Evolutionary conservation across 2,113 vertebrate species (phyloP).

Genomic region (Dicaeum eximium): DNA sequence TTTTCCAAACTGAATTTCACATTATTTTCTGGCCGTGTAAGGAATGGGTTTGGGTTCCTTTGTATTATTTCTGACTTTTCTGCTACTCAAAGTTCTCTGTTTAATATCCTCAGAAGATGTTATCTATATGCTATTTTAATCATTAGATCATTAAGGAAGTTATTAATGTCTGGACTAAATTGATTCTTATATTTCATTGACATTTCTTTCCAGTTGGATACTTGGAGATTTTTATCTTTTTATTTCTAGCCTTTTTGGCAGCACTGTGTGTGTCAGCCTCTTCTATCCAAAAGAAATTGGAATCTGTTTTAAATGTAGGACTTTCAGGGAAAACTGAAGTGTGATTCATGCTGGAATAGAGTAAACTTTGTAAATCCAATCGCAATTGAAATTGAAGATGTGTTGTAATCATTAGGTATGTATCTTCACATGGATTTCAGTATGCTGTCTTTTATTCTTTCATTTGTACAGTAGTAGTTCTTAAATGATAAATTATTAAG

Average conservation of each 20-base stretch:
- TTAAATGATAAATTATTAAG: slow-evolving; percentile 58
- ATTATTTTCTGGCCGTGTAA: neutral
- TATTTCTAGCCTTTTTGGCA: neutral
- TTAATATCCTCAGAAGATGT: slow-evolving; percentile 32
- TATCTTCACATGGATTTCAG: neutral
- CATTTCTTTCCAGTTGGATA: neutral
- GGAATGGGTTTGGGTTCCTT: neutral
- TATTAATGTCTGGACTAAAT: slow-evolving; percentile 44
- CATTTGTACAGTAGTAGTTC: slow-evolving; percentile 22
- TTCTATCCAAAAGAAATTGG: neutral
- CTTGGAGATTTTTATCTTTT: neutral
- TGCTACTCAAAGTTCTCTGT: neutral
- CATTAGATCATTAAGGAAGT: slow-evolving; percentile 39
- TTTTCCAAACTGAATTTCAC: slow-evolving; percentile 20
- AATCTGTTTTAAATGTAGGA: neutral
- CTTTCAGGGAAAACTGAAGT: neutral
- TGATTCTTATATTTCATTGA: neutral
- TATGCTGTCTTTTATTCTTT: neutral
- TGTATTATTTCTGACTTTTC: slow-evolving; percentile 18
- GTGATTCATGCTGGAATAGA: neutral
- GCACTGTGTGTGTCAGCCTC: neutral
- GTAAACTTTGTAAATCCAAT: neutral
- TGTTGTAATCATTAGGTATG: neutral
- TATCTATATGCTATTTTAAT: slow-evolving; percentile 50
- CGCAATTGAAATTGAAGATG: neutral